A percentile compares a stretch with the other conserved stretches of the same genome.
phyloP scores from a whole-genome alignment of 2,797 vertebrate species.

The Gallinago nigripennis region DNA sequence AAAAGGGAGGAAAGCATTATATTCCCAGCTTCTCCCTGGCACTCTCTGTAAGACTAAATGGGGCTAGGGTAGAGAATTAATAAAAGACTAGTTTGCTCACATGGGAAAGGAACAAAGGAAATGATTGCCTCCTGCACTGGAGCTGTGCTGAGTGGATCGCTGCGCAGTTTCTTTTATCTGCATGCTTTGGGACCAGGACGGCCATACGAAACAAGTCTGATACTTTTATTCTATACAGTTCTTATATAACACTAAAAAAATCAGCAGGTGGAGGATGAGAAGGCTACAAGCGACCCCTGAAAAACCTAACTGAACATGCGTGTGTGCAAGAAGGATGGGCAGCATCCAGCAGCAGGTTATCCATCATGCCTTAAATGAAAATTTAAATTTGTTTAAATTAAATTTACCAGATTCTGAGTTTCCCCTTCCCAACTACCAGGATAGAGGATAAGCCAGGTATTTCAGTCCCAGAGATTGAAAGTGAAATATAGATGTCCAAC shows the following conservation, averaged over 20 bases:
- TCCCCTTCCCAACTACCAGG: neutral
- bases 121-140: conserved; percentile 34
- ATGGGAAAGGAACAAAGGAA: conserved; percentile 52
- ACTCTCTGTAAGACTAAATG: conserved; percentile 12
- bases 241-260: conserved; percentile 21
- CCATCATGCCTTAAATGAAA: neutral
- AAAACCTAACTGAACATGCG: neutral
- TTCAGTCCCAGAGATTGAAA: neutral
- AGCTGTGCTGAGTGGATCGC: conserved; percentile 26
- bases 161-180: conserved; percentile 28
- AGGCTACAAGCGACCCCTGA: neutral
- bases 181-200: conserved; percentile 14
- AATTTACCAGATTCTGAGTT: neutral
- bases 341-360: neutral
- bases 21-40: conserved; percentile 44
- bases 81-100: conserved; percentile 43
- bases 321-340: neutral
- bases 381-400: neutral
- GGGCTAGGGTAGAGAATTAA: conserved; percentile 8
- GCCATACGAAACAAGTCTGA: neutral
- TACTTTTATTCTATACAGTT: conserved; percentile 19
- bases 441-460: neutral
- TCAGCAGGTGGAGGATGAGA: neutral
- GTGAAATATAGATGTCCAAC: neutral
- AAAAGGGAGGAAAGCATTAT: conserved; percentile 24